These are phyloP conservation scores for Ctenomys sociabilis DNA, from an alignment of 2,113 vertebrate species.

Conservation along the genomic window DNA sequence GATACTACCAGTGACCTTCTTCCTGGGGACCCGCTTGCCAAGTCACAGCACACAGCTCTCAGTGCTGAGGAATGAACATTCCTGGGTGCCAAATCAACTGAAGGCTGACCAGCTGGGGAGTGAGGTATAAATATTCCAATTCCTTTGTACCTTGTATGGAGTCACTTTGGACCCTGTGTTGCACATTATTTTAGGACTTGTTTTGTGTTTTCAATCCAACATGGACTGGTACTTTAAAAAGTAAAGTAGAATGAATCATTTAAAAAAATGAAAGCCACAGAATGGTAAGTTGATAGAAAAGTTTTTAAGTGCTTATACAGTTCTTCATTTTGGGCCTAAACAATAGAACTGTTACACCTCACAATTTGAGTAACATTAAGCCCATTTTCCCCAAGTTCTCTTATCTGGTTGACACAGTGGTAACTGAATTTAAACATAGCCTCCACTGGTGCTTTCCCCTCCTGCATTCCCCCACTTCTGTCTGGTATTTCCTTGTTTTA, in stretches of 20 bases:
- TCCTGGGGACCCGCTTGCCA: neutral
- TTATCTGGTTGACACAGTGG: neutral
- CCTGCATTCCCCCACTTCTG: neutral
- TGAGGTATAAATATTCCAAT: neutral
- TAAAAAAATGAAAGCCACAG: neutral
- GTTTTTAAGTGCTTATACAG: neutral
- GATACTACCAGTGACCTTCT: neutral
- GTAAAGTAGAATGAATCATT: slow-evolving; percentile 30
- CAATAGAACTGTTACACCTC: neutral
- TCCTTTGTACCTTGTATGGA: neutral
- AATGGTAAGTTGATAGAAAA: neutral
- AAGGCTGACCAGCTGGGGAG: neutral
- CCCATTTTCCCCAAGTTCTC: neutral
- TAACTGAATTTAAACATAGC: neutral
- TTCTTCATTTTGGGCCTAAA: neutral
- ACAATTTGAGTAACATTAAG: neutral
- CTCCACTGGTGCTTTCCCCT: neutral
- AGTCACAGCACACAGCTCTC: neutral
- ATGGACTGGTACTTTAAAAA: neutral
- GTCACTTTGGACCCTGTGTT: neutral
- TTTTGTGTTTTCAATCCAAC: neutral
- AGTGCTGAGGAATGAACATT: neutral
- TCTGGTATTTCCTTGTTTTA: slow-evolving; percentile 9
- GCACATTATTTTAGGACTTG: neutral
- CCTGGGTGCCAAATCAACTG: neutral